Base-by-base conservation (phyloP, 2,797 vertebrate genomes). In the Muscicapa comitata region DNA sequence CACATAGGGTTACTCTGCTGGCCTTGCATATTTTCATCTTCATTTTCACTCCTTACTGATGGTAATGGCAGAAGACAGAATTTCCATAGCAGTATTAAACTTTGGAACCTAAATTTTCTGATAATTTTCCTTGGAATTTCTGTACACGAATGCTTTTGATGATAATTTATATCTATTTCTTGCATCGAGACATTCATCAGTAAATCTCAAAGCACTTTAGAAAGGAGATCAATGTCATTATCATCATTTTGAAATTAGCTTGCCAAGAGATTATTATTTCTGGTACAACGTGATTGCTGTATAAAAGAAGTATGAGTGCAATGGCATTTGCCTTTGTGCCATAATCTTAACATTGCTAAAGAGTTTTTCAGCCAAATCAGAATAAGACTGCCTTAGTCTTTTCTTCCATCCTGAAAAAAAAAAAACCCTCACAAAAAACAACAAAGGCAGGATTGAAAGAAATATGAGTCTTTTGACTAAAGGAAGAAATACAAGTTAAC, bases 201-300 rank as follows among this genome's bases (percentile, higher is more conserved):
- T 90, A 95, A 93, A 95, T 93, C 90, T 96, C 86, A 88, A 86
- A 90, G 90, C 93, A 92, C 93, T 96, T 95, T 78, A 93, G 88
- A 95, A 93, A 95, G 90, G 86, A 95, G 90, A 95, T 95, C 94
- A 95, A 90, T 95, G 90, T 95, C 95, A 96, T 96, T 95, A 95
- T 92, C 94, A 90, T 95, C 33, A 93, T 95, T 94, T 96, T 68
- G 87, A 96, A 95, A 93, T 95, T 94, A 96, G 86, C 88, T 95
- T 95, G 95, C 86, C 88, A 94, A 91, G 88, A 96, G 81, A 81
- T 96, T 91, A 95, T 96, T 96, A 96, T 92, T 94, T 92, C 90
- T 95, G 93, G 94, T 88, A 86, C 72, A 74, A 93, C 13, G 65
- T 94, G 95, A 96, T 86, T 96, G 90, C 93, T 95, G 17, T 88